Evolutionary conservation across 2,113 vertebrate species (phyloP).

Genomic region (Numenius arquata): DNA sequence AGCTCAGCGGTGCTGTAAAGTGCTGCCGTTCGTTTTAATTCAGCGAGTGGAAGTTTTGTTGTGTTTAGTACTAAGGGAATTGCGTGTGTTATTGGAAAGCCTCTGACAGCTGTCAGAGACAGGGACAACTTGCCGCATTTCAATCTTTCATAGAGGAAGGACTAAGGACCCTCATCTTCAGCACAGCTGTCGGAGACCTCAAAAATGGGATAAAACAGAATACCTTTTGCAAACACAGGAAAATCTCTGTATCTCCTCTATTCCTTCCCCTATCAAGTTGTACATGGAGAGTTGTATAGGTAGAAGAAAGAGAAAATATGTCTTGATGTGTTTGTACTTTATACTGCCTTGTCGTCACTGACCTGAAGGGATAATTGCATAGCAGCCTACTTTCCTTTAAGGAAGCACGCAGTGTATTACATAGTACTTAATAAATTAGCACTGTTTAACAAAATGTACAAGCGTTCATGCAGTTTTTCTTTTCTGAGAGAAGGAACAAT

Average conservation of each 20-base stretch:
- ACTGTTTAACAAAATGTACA: not conserved
- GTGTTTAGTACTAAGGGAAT: slow-evolving; percentile 20
- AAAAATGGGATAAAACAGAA: not conserved
- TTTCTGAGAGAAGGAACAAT: not conserved
- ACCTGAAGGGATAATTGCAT: not conserved
- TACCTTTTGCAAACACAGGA: not conserved
- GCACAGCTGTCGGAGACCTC: not conserved
- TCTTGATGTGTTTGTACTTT: not conserved
- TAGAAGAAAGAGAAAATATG: not conserved
- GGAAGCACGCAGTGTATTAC: not conserved
- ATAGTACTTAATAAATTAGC: not conserved
- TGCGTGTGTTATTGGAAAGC: slow-evolving; percentile 1
- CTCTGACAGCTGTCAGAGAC: not conserved
- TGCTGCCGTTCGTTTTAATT: not conserved
- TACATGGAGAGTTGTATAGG: not conserved
- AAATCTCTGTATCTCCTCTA: not conserved
- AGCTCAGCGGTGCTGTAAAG: not conserved
- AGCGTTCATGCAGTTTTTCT: not conserved
- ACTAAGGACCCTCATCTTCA: not conserved
- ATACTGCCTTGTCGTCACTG: not conserved
- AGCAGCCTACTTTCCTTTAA: not conserved
- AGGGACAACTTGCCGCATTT: not conserved
- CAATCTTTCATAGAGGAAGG: not conserved
- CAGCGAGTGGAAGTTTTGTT: slow-evolving; percentile 5
- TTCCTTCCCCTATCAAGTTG: not conserved